These are phyloP conservation scores for Epinotia brunnichana DNA, from an alignment of 2,888 invertebrate species.

Conservation along the genomic window DNA sequence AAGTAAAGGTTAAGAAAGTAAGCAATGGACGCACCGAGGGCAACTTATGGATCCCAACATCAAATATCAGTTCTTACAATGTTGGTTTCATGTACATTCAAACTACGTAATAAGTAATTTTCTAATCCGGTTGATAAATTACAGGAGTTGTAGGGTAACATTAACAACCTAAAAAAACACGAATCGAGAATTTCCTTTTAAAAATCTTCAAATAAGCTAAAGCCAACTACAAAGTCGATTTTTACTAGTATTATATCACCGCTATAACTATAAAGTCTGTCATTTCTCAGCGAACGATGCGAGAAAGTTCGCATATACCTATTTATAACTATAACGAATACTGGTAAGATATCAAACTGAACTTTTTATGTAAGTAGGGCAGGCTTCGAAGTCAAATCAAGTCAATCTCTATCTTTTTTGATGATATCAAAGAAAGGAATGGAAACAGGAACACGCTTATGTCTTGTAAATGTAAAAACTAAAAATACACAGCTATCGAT, in stretches of 20 bases:
- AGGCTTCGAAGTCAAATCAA: constrained; percentile 47
- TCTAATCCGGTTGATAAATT: no score
- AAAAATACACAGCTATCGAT: constrained; percentile 64
- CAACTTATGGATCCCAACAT: no score
- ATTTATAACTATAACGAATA: constrained; percentile 46
- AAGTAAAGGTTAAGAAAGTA: no score
- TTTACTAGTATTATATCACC: constrained; percentile 9
- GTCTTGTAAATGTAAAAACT: constrained; percentile 42
- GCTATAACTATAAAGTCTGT: constrained; percentile 8
- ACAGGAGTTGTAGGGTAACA: no score
- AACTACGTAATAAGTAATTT: no score
- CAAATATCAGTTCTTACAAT: no score
- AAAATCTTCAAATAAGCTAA: no score
- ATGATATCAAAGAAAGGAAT: neutral
- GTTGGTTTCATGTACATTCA: no score
- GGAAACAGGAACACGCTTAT: constrained; percentile 16
- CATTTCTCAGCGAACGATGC: constrained; percentile 26
- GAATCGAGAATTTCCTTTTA: no score
- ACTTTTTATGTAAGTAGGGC: constrained; percentile 74
- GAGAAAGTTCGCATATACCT: constrained; percentile 24
- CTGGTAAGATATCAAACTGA: constrained; percentile 65
- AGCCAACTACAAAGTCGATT: constrained; percentile 5
- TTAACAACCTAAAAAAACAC: no score
- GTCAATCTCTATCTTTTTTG: constrained; percentile 6
- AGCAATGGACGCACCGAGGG: no score